phyloP scores from a whole-genome alignment of 2,888 invertebrate species.

The Fragum whitleyi region DNA sequence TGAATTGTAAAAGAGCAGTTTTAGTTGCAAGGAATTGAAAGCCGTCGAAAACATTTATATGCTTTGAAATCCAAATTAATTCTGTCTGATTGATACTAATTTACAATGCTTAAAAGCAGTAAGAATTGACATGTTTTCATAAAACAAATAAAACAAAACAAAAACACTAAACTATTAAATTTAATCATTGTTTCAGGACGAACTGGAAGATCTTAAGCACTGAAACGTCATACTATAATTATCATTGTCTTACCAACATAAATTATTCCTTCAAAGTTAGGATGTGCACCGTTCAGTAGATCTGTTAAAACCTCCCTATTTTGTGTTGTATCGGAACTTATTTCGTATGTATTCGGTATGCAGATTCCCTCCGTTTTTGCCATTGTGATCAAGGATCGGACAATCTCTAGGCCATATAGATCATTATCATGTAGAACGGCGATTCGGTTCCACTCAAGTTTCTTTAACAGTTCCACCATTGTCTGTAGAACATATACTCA shows the following conservation, averaged over 20 bases:
- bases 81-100: too few relatives aligned
- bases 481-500: neutral
- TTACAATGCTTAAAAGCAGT: too few relatives aligned
- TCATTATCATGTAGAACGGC: neutral
- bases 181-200: too few relatives aligned
- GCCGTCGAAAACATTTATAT: neutral
- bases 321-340: neutral
- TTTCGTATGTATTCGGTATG: neutral
- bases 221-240: too few relatives aligned
- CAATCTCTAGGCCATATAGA: neutral
- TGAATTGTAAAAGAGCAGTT: neutral
- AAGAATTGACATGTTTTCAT: too few relatives aligned
- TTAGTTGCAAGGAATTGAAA: neutral
- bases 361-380: neutral
- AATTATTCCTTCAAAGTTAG: neutral
- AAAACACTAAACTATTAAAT: too few relatives aligned
- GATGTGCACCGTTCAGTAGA: neutral
- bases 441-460: slow-evolving; percentile 7
- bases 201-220: too few relatives aligned
- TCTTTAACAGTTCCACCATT: neutral
- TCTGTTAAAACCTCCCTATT: neutral
- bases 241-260: slow-evolving; percentile 1
- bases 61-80: neutral
- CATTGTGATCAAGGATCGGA: neutral
- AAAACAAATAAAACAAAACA: too few relatives aligned